phyloP scores from a whole-genome alignment of 2,113 vertebrate species.

The Physeter macrocephalus region DNA sequence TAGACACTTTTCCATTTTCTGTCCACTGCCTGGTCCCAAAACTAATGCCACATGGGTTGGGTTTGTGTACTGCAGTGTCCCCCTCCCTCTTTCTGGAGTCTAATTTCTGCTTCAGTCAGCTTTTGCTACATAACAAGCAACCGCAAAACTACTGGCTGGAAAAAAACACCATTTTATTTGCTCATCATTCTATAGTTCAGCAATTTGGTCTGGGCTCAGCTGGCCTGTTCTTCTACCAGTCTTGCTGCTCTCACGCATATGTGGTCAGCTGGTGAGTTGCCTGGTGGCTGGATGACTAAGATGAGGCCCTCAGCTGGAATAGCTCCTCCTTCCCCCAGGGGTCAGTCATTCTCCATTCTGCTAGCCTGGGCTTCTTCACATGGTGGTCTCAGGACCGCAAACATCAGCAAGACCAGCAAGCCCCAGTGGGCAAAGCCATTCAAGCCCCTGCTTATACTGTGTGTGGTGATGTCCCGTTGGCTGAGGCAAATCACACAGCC shows the following conservation, averaged over 20 bases:
- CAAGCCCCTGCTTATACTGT: not conserved
- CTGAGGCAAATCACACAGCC: not conserved
- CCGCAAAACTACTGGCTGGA: not conserved
- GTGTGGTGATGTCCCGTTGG: not conserved
- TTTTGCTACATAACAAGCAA: not conserved
- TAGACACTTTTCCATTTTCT: not conserved
- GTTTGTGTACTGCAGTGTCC: too few species aligned
- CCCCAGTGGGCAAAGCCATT: not conserved
- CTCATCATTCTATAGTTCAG: not conserved
- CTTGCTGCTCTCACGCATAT: not conserved
- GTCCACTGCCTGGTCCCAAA: not conserved
- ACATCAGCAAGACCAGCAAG: not conserved
- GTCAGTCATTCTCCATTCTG: not conserved
- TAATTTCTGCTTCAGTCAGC: not conserved
- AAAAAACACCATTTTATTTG: not conserved
- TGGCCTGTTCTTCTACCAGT: not conserved
- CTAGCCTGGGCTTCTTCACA: not conserved
- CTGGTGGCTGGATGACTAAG: not conserved
- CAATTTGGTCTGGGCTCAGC: not conserved
- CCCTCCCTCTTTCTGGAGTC: too few species aligned
- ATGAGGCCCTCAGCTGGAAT: not conserved
- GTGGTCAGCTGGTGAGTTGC: not conserved
- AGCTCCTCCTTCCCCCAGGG: not conserved
- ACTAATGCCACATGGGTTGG: not conserved
- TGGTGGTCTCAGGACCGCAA: not conserved